Percentiles rank a stretch among this genome's conserved stretches.
These are phyloP conservation scores for Eulimnadia texana DNA, from an alignment of 1,140 invertebrate genomes.

Conservation along the genomic window DNA sequence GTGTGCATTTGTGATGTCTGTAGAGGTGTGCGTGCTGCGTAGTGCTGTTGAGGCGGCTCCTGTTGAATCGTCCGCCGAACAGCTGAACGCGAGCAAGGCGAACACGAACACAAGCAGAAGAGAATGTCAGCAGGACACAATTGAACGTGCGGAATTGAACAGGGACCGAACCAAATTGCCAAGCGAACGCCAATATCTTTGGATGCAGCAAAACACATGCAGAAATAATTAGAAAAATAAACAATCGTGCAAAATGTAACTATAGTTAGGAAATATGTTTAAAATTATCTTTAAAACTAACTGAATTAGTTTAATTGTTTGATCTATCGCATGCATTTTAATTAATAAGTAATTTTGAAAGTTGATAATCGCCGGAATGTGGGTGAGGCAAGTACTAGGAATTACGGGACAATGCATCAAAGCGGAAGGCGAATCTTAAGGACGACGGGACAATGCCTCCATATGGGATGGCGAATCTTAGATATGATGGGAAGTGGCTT, in stretches of 20 bases:
- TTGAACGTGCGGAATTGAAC: constrained; percentile 46
- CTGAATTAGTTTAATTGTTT: neutral
- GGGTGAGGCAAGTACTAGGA: too few species aligned
- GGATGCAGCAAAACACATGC: neutral
- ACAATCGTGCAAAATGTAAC: neutral
- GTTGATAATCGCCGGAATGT: too few species aligned
- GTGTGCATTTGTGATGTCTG: neutral
- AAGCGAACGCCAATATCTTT: constrained; percentile 42
- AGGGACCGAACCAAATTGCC: constrained; percentile 46
- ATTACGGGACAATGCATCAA: too few species aligned
- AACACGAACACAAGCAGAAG: constrained; percentile 55
- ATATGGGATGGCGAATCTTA: too few species aligned
- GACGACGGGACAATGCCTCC: too few species aligned
- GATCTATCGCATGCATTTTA: too few species aligned
- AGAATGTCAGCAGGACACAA: constrained; percentile 48
- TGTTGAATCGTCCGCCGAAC: constrained; percentile 20
- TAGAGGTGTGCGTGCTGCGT: neutral
- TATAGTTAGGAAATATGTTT: neutral
- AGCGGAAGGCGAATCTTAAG: too few species aligned
- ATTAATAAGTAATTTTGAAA: too few species aligned
- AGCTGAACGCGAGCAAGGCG: constrained; percentile 42
- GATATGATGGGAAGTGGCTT: too few species aligned
- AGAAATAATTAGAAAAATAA: neutral
- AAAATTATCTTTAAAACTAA: neutral
- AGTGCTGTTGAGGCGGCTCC: neutral